Evolutionary conservation across 2,797 vertebrate genomes (phyloP).

Genomic region (Salarias fasciatus): DNA sequence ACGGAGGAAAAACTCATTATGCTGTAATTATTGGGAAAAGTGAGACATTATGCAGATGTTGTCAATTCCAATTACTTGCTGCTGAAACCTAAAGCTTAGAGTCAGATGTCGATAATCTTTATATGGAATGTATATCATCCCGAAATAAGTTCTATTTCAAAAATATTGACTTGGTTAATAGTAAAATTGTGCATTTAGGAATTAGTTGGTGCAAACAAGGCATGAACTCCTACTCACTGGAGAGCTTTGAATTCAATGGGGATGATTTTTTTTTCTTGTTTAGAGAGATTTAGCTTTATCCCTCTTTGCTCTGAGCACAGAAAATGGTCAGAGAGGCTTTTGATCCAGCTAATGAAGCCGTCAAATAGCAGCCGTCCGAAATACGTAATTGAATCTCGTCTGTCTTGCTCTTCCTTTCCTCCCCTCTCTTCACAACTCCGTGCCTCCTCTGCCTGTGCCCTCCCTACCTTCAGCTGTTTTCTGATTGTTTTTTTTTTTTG

Average conservation of each 20-base stretch:
- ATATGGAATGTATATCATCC: too few relatives aligned
- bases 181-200: neutral
- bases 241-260: slow-evolving; percentile 12
- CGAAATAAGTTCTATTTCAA: too few relatives aligned
- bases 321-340: slow-evolving; percentile 41
- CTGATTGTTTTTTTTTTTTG: slow-evolving; percentile 9
- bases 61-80: neutral
- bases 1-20: neutral
- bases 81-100: neutral
- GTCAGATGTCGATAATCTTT: too few relatives aligned
- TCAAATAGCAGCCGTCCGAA: slow-evolving; percentile 41
- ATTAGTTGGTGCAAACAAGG: neutral
- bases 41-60: neutral
- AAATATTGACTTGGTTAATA: neutral
- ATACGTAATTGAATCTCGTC: slow-evolving; percentile 30
- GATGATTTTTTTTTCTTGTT: slow-evolving; percentile 11
- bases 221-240: slow-evolving; percentile 6
- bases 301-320: slow-evolving; percentile 15
- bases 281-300: slow-evolving; percentile 30
- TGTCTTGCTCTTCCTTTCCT: slow-evolving; percentile 11
- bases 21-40: neutral
- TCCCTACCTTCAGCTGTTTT: slow-evolving; percentile 3
- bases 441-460: too few relatives aligned
- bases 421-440: slow-evolving; percentile 11
- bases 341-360: slow-evolving; percentile 55